Evolutionary conservation across 2,113 vertebrate genomes (phyloP).

Genomic region (Varanus komodoensis): DNA sequence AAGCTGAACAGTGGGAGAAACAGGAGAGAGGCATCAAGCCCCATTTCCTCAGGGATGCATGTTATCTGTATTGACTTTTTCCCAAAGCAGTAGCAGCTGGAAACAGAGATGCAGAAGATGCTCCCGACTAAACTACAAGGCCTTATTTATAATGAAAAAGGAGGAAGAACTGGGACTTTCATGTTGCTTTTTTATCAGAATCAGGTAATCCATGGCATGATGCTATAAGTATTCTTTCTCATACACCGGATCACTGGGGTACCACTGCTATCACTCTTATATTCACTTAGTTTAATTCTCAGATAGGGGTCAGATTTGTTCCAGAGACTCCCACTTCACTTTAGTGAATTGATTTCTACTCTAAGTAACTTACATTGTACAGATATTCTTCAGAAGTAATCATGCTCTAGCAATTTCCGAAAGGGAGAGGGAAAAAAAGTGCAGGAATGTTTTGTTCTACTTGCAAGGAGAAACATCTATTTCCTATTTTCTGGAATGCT

Average conservation of each 20-base stretch:
- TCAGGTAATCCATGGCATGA: conserved; percentile 63
- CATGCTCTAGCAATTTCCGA: conserved; percentile 40
- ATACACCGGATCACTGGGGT: conserved; percentile 47
- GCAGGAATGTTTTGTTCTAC: neutral
- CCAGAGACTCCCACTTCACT: conserved; percentile 24
- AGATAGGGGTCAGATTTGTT: conserved; percentile 71
- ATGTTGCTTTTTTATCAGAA: conserved; percentile 66
- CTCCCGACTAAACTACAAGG: conserved; percentile 54
- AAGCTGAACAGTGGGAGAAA: conserved; percentile 25
- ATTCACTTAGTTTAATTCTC: conserved; percentile 73
- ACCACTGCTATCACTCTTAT: conserved; percentile 41
- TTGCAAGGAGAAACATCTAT: neutral
- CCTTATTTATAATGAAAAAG: conserved; percentile 60
- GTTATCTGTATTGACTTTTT: conserved; percentile 66
- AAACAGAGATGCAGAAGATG: conserved; percentile 47
- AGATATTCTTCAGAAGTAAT: conserved; percentile 45
- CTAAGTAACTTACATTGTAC: conserved; percentile 60
- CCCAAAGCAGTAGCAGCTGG: conserved; percentile 57
- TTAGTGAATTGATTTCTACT: conserved; percentile 73
- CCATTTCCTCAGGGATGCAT: conserved; percentile 31
- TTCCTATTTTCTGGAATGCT: neutral
- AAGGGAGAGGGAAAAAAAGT: conserved; percentile 3
- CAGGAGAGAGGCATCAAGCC: conserved; percentile 29
- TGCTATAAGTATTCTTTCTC: conserved; percentile 46
- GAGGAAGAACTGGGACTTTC: conserved; percentile 71